These are phyloP conservation scores for Pygocentrus nattereri DNA, from an alignment of 2,797 vertebrate species.

Conservation along the genomic window DNA sequence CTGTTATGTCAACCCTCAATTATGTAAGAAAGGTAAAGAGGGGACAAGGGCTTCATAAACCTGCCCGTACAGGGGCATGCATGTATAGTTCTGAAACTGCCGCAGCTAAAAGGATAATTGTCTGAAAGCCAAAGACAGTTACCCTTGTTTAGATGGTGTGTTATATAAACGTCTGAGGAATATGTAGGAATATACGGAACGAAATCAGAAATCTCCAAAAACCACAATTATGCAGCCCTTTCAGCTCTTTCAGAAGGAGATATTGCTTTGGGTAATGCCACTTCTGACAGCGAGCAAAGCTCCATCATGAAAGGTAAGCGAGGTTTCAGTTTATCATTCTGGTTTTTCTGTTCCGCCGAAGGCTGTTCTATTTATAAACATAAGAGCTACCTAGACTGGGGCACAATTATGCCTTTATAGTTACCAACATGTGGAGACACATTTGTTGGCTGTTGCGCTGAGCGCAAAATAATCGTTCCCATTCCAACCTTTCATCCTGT, in stretches of 20 bases:
- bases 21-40: conserved; percentile 41
- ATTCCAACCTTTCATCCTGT: conserved; percentile 52
- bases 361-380: conserved; percentile 60
- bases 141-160: conserved; percentile 19
- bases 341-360: conserved; percentile 37
- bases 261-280: conserved; percentile 23
- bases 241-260: not conserved
- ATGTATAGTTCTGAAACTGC: conserved; percentile 24
- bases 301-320: conserved; percentile 53
- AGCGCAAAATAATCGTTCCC: conserved; percentile 51
- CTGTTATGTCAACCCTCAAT: conserved; percentile 45
- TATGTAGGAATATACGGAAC: not conserved
- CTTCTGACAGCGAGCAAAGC: conserved; percentile 34
- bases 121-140: conserved; percentile 25
- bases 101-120: conserved; percentile 7
- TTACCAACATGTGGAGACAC: conserved; percentile 63
- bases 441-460: conserved; percentile 47
- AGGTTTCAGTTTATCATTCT: conserved; percentile 52
- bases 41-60: conserved; percentile 12
- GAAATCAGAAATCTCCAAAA: not conserved
- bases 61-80: conserved; percentile 29
- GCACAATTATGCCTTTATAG: conserved; percentile 49
- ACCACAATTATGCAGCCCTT: conserved; percentile 16
- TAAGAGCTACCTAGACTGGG: conserved; percentile 46
- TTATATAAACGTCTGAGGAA: conserved; percentile 17